Evolutionary conservation across 2,888 invertebrate genomes (phyloP), one percentile per base, ranked within the genome.

Genomic region (Mythimna impura): DNA sequence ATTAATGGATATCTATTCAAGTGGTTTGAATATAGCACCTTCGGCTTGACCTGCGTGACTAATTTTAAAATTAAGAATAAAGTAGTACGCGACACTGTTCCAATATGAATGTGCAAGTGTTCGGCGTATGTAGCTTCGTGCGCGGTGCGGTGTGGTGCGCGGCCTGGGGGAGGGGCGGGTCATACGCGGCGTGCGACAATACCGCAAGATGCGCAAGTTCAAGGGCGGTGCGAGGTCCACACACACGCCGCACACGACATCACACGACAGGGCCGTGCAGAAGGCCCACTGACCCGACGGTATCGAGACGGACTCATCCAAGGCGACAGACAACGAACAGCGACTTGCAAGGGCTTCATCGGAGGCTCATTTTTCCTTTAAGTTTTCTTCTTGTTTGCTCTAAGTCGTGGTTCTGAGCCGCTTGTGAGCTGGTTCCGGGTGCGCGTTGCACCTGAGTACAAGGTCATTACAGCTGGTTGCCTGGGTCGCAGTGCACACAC

Each of bases 201-300:
- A 70, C 66, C 34, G 50, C 34, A 66, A 80, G 85, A 85, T 85
- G 83, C 61, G 73, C 80, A 85, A 84, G 85, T 85, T 84, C 83
- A 84, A 80, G 85, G 80, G 55, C 65, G 50, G 55, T 40, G 69
- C 22, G 25, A 20, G 62, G 47, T 47, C 40, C 30, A 20, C 12
- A 57, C 65, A 47, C n/a, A 61, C 68, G 63, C 63, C 78, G 57
- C 72, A 2, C 22, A n/a, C 36, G 17, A 10, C 14, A 2, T 30
- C 36, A 20, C 55, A 54, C 34, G 36, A 36, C 58, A n/a, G n/a
- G n/a, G 47, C 10, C 25, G 43, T n/a, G 12, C 58, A 67, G 58
- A 58, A 52, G 73, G 50, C 50, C 36, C 54, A 1, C 0, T 20
- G 22, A 9, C 25, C 14, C 34, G 10, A 0, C 40, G 20, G 22